phyloP scores from a whole-genome alignment of 2,113 vertebrate genomes.

The Callipepla californica region DNA sequence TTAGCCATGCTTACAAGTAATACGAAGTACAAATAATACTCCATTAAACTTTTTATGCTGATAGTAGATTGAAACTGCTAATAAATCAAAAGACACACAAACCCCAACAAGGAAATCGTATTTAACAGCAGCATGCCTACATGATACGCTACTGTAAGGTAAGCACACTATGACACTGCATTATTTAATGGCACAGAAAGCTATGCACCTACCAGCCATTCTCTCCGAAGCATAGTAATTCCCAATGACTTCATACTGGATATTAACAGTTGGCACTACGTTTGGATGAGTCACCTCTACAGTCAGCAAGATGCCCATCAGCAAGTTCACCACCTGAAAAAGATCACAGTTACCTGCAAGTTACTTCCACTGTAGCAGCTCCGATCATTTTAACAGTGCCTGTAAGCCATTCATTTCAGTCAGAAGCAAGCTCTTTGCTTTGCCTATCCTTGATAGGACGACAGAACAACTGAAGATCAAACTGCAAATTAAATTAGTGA shows the following conservation, averaged over 20 bases:
- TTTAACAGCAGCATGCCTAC: neutral
- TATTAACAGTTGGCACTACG: slow-evolving; percentile 89
- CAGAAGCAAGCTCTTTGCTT: neutral
- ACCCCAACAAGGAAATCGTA: neutral
- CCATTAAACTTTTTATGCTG: neutral
- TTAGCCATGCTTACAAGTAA: neutral
- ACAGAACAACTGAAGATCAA: fast-evolving
- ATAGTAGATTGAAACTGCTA: neutral
- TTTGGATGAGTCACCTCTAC: slow-evolving; percentile 97
- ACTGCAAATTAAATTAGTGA: neutral
- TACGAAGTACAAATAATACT: neutral
- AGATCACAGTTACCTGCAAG: slow-evolving; percentile 29
- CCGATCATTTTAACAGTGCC: neutral
- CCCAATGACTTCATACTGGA: slow-evolving; percentile 98
- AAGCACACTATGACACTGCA: neutral
- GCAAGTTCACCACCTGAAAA: slow-evolving; percentile 91
- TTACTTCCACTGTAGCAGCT: slow-evolving; percentile 9
- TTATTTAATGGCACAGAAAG: neutral
- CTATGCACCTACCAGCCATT: slow-evolving; percentile 88
- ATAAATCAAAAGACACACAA: neutral
- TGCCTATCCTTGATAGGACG: neutral
- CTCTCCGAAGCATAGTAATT: slow-evolving; percentile 95
- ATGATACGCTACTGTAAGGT: neutral
- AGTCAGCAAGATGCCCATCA: slow-evolving; percentile 96
- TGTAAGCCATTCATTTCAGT: neutral